phyloP scores from a whole-genome alignment of 2,113 vertebrate species.

The Gallinago media region DNA sequence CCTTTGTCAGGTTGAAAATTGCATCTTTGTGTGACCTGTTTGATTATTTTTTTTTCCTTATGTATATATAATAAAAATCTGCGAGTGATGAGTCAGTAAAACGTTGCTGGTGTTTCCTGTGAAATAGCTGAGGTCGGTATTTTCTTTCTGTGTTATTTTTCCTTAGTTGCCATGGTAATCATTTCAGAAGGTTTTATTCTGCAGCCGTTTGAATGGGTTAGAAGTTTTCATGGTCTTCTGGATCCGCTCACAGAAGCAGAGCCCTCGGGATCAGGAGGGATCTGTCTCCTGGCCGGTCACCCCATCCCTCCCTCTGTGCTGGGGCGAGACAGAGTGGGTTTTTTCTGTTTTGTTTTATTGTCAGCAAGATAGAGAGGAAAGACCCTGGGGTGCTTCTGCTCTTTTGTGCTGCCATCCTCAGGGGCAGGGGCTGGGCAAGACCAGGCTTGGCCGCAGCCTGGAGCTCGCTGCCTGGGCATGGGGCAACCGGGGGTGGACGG shows the following conservation, averaged over 20 bases:
- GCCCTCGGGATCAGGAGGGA: not conserved
- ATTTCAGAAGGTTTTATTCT: slow-evolving; percentile 52
- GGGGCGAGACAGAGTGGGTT: not conserved
- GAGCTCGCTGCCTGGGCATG: not conserved
- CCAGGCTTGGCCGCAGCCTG: not conserved
- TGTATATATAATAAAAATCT: slow-evolving; percentile 44
- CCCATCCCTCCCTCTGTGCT: not conserved
- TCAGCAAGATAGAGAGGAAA: not conserved
- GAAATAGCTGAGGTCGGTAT: slow-evolving; percentile 65
- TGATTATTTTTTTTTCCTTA: not conserved
- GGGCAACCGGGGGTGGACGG: not conserved
- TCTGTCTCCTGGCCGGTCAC: not conserved
- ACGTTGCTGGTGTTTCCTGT: slow-evolving; percentile 62
- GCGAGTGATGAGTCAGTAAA: slow-evolving; percentile 73
- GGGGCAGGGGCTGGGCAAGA: not conserved
- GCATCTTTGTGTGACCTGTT: not conserved
- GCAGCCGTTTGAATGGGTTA: slow-evolving; percentile 20
- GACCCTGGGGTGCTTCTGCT: not conserved
- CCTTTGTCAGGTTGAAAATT: not conserved
- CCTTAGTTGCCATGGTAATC: slow-evolving; percentile 69
- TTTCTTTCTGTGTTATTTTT: slow-evolving; percentile 64
- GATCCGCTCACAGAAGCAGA: not conserved
- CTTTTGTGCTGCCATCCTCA: not conserved
- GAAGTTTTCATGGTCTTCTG: slow-evolving; percentile 38
- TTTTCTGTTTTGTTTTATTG: not conserved